These are phyloP conservation scores for Chesias legatella DNA, from an alignment of 2,888 invertebrate genomes.

Conservation along the genomic window DNA sequence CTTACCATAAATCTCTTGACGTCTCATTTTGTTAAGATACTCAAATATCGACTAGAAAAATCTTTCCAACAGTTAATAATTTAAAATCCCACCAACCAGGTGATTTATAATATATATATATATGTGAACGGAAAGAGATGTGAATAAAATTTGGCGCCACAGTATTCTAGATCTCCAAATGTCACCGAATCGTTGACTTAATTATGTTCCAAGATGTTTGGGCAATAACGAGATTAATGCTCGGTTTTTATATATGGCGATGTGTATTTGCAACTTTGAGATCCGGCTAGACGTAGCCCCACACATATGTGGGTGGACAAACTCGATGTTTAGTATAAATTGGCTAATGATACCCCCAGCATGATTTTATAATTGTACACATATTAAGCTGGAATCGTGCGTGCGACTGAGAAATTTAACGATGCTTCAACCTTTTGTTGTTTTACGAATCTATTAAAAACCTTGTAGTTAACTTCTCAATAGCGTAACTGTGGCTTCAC, in stretches of 20 bases:
- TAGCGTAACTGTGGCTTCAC: constrained; percentile 65
- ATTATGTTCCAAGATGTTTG: constrained; percentile 21
- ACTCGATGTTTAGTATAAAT: constrained; percentile 32
- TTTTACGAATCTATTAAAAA: constrained; percentile 62
- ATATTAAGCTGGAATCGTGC: constrained; percentile 60
- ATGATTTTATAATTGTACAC: constrained; percentile 59
- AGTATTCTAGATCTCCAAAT: neutral
- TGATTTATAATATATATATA: no score
- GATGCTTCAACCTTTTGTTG: constrained; percentile 72
- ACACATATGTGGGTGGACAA: constrained; percentile 30
- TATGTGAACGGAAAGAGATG: neutral
- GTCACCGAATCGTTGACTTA: neutral
- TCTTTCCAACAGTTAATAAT: no score
- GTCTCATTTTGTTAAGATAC: no score
- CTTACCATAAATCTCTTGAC: no score
- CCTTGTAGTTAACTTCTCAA: constrained; percentile 68
- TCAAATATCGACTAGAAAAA: no score
- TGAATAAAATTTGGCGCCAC: constrained; percentile 18
- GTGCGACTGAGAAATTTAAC: constrained; percentile 74
- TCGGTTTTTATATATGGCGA: constrained; percentile 7
- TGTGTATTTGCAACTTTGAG: constrained; percentile 22
- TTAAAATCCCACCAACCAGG: no score
- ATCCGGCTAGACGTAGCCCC: constrained; percentile 26
- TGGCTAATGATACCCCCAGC: constrained; percentile 45
- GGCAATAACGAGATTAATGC: constrained; percentile 12